These are phyloP conservation scores for Tiliqua scincoides DNA, from an alignment of 2,113 vertebrate species.

Conservation along the genomic window DNA sequence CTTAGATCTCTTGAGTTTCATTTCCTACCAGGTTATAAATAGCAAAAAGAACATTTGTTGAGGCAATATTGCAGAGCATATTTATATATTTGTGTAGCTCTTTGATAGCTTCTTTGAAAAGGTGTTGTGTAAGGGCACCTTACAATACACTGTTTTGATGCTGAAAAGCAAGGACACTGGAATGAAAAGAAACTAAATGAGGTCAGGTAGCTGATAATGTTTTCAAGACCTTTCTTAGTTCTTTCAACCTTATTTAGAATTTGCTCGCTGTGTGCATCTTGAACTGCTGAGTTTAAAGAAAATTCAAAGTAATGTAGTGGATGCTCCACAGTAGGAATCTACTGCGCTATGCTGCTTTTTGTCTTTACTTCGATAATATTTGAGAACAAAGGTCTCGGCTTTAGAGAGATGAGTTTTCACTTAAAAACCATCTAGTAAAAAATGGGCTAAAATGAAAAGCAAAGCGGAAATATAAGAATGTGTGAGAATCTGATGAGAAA, in stretches of 20 bases:
- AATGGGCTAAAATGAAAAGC: constrained; percentile 16
- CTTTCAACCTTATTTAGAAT: constrained; percentile 48
- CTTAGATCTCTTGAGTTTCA: not conserved
- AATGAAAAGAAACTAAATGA: constrained; percentile 58
- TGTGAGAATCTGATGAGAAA: not conserved
- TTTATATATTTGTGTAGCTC: constrained; percentile 50
- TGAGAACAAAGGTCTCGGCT: constrained; percentile 26
- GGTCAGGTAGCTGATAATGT: constrained; percentile 50
- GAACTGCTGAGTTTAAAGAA: constrained; percentile 49
- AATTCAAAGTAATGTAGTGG: constrained; percentile 27
- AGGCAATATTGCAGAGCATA: constrained; percentile 28
- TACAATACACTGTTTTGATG: constrained; percentile 26
- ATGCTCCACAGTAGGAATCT: not conserved
- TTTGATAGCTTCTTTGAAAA: constrained; percentile 49
- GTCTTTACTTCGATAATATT: constrained; percentile 20
- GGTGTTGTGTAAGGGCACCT: constrained; percentile 48
- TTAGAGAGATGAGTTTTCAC: not conserved
- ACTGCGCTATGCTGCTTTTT: not conserved
- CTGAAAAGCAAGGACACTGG: constrained; percentile 21
- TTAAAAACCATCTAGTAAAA: constrained; percentile 1
- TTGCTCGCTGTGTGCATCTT: constrained; percentile 25
- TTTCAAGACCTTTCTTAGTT: constrained; percentile 54
- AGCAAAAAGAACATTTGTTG: constrained; percentile 42
- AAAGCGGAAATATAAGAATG: not conserved
- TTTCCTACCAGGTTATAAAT: constrained; percentile 22